A percentile compares a stretch with the other conserved stretches of the same genome.
Conservation (phyloP, 2,888 invertebrate genomes). For the Dryobotodes eremita region DNA sequence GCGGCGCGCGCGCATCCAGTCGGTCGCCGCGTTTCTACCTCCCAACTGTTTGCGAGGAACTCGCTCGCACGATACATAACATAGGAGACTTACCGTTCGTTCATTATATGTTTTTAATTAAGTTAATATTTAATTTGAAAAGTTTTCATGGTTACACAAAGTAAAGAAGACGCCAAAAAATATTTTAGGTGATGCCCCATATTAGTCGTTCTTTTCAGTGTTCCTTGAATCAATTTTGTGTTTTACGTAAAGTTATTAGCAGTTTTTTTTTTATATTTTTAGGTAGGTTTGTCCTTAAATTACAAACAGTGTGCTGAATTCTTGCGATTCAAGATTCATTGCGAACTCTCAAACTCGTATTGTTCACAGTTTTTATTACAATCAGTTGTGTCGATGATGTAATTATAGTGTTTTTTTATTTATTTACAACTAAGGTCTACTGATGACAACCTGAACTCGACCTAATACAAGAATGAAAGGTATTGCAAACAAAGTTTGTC, state of each 20-base stretch:
- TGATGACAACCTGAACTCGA: conserved; percentile 73
- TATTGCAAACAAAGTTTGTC: conserved; percentile 72
- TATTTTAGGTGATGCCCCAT: not conserved
- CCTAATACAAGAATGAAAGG: conserved; percentile 83
- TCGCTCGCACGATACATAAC: conserved; percentile 55
- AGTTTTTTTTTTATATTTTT: conserved; percentile 1
- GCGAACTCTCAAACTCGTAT: conserved; percentile 23
- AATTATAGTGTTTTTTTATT: conserved; percentile 70
- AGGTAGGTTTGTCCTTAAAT: conserved; percentile 16
- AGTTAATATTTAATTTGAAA: not conserved
- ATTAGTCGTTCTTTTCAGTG: not conserved
- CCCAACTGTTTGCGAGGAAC: conserved; percentile 60
- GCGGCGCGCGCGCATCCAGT: conserved; percentile 86
- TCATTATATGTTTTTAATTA: conserved; percentile 46
- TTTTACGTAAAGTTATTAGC: not conserved
- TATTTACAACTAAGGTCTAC: conserved; percentile 73
- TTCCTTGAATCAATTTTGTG: conserved; percentile 18
- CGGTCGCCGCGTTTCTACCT: conserved; percentile 80
- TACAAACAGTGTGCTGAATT: conserved; percentile 22
- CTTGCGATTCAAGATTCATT: conserved; percentile 23
- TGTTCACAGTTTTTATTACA: conserved; percentile 47
- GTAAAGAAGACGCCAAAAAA: not conserved
- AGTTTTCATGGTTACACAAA: not conserved
- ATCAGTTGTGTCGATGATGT: conserved; percentile 58
- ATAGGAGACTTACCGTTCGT: conserved; percentile 52